Percentiles rank a stretch among this genome's conserved stretches.
Evolutionary conservation across 2,797 vertebrate genomes (phyloP).

Genomic region (Bufotes viridis): DNA sequence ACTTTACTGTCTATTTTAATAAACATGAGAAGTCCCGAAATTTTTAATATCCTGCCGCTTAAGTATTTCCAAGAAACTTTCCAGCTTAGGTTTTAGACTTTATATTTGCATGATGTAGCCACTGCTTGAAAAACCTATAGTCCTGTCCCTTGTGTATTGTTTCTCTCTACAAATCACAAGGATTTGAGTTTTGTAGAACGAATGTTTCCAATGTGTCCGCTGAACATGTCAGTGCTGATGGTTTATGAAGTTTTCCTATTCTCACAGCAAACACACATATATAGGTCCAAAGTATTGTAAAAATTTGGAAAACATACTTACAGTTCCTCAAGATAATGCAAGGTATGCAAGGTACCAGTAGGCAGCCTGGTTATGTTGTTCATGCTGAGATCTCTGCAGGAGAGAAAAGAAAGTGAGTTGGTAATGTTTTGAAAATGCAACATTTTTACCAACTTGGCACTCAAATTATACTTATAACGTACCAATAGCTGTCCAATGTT

Average conservation of each 20-base stretch:
- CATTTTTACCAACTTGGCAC: background rate
- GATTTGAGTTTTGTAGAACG: constrained; percentile 65
- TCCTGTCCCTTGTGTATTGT: constrained; percentile 73
- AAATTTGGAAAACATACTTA: constrained; percentile 75
- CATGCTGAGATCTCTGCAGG: constrained; percentile 92
- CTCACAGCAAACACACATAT: constrained; percentile 71
- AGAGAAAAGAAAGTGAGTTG: constrained; percentile 69
- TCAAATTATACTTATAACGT: background rate
- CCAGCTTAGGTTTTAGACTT: constrained; percentile 75
- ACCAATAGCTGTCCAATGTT: background rate
- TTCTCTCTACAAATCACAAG: constrained; percentile 75
- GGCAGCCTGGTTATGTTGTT: constrained; percentile 89
- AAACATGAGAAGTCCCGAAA: constrained; percentile 78
- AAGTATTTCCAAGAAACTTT: constrained; percentile 79
- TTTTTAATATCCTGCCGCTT: constrained; percentile 83
- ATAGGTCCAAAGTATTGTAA: constrained; percentile 65
- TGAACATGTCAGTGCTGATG: constrained; percentile 72
- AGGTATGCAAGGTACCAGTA: constrained; percentile 77
- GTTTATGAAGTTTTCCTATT: constrained; percentile 73
- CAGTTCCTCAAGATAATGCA: constrained; percentile 93
- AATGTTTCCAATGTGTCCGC: constrained; percentile 76
- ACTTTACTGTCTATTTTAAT: constrained; percentile 77
- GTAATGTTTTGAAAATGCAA: background rate
- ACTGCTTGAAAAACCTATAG: constrained; percentile 73
- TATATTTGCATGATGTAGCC: constrained; percentile 78